Evolutionary conservation across 2,113 vertebrate genomes (phyloP).

Genomic region (Sapajus apella): DNA sequence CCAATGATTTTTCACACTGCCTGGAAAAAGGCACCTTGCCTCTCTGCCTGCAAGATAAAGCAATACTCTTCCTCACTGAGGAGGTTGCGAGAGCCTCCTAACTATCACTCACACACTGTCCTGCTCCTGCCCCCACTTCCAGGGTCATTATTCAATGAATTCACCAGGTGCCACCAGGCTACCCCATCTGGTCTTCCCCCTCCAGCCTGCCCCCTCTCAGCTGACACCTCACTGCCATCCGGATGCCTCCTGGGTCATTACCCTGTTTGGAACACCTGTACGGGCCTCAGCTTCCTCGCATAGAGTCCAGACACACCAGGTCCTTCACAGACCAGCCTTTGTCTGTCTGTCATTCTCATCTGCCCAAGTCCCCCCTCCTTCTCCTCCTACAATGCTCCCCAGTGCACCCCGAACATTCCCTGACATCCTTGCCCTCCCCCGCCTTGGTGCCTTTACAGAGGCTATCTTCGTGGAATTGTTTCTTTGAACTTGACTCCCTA

Average conservation of each 20-base stretch:
- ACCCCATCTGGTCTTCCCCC: neutral
- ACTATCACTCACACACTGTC: neutral
- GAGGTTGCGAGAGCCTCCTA: neutral
- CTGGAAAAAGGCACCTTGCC: neutral
- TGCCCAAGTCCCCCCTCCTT: accelerated
- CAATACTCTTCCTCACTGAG: neutral
- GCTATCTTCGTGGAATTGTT: neutral
- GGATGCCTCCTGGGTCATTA: neutral
- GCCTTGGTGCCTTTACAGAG: neutral
- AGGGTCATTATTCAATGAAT: neutral
- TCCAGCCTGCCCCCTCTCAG: neutral
- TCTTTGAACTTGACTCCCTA: neutral
- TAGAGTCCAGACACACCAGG: neutral
- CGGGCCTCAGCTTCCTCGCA: neutral
- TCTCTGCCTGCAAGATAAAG: neutral
- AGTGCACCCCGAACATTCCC: accelerated
- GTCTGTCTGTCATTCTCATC: neutral
- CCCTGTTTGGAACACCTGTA: neutral
- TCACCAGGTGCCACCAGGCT: neutral
- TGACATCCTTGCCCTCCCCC: neutral
- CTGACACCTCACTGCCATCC: neutral
- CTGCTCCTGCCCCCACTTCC: neutral
- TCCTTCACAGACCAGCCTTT: neutral
- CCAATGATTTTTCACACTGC: neutral
- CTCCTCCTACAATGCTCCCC: too few species aligned